Percentiles rank a stretch among this genome's conserved stretches.
Evolutionary conservation across 2,113 vertebrate species (phyloP).

Genomic region (human): GRCh38 chr2:14613501-14614000

Average conservation of each 20-base stretch:
- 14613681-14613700: no score
- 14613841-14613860: not conserved
- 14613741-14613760: not conserved
- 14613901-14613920: not conserved
- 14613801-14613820: no score
- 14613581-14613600: no score
- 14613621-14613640: no score
- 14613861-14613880: not conserved
- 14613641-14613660: no score
- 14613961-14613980: not conserved
- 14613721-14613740: not conserved
- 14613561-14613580: no score
- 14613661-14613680: no score
- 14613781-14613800: not conserved
- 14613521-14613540: no score
- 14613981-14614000: not conserved
- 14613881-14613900: not conserved
- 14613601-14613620: no score
- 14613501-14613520: no score
- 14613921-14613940: not conserved
- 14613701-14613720: no score
- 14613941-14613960: not conserved
- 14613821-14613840: not conserved
- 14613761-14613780: not conserved
- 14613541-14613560: no score